Evolutionary conservation across 2,113 vertebrate genomes (phyloP).

Genomic region (Tonatia bakeri): DNA sequence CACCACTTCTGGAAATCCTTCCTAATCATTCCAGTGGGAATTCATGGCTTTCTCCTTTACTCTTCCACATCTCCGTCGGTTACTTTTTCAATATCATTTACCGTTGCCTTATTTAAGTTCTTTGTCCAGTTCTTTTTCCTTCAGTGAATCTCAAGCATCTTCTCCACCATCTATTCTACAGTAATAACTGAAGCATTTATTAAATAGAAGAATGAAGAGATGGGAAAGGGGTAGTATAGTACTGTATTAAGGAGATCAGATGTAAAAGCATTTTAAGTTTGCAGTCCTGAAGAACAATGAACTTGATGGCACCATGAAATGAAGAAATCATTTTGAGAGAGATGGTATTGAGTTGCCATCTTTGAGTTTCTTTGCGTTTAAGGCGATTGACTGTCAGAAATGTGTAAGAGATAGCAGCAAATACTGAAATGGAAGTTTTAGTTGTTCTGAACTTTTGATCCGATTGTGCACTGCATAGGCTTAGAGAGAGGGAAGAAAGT

Average conservation of each 20-base stretch:
- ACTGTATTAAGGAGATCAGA: not conserved
- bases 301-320: not conserved
- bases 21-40: not conserved
- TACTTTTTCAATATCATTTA: not conserved
- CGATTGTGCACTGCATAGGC: not conserved
- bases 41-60: not conserved
- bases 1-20: not conserved
- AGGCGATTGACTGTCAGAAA: not conserved
- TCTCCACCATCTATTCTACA: not conserved
- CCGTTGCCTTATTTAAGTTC: not conserved
- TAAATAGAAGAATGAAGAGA: not conserved
- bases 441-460: not conserved
- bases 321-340: not conserved
- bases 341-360: not conserved
- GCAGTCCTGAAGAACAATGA: not conserved
- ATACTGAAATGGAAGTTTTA: not conserved
- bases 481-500: not conserved
- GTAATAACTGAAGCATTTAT: not conserved
- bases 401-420: not conserved
- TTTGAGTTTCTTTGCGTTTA: not conserved
- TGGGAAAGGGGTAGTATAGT: not conserved
- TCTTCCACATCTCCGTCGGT: not conserved
- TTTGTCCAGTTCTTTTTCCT: not conserved
- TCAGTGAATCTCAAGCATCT: not conserved
- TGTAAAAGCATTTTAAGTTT: not conserved